Conservation (phyloP, 2,797 vertebrate genomes). For the Cyprinodon diabolis region DNA sequence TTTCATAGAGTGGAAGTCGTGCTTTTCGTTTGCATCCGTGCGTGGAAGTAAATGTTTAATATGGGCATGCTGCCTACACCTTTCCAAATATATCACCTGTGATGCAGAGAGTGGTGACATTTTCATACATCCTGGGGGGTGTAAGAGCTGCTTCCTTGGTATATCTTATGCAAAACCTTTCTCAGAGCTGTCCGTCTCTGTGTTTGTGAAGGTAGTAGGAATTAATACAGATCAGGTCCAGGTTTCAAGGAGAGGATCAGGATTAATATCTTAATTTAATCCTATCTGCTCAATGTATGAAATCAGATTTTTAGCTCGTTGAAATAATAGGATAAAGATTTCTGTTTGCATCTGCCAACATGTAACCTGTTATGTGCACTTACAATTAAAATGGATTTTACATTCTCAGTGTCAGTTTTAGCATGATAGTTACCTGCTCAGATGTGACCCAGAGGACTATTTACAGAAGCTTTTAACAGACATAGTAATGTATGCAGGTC, state of each 20-base stretch:
- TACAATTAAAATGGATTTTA: background rate
- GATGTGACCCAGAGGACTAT: constrained; percentile 5
- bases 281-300: background rate
- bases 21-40: background rate
- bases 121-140: constrained; percentile 56
- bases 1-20: constrained; percentile 18
- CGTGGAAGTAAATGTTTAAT: constrained; percentile 33
- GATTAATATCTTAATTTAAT: constrained; percentile 9
- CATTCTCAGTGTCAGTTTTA: background rate
- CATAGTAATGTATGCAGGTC: constrained; percentile 6
- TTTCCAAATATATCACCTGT: constrained; percentile 69
- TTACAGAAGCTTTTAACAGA: constrained; percentile 16
- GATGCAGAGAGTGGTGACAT: constrained; percentile 64
- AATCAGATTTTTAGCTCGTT: constrained; percentile 1
- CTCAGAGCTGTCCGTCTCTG: constrained; percentile 40
- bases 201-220: constrained; percentile 54
- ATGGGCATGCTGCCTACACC: constrained; percentile 56
- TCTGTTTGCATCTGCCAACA: constrained; percentile 12
- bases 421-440: constrained; percentile 2
- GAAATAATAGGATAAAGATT: background rate
- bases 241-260: constrained; percentile 25
- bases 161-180: constrained; percentile 52
- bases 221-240: constrained; percentile 15
- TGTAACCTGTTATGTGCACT: background rate
- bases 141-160: constrained; percentile 50